Percentiles rank a stretch among this genome's conserved stretches.
Conservation (phyloP, 2,113 vertebrate genomes). For the Electrona antarctica region DNA sequence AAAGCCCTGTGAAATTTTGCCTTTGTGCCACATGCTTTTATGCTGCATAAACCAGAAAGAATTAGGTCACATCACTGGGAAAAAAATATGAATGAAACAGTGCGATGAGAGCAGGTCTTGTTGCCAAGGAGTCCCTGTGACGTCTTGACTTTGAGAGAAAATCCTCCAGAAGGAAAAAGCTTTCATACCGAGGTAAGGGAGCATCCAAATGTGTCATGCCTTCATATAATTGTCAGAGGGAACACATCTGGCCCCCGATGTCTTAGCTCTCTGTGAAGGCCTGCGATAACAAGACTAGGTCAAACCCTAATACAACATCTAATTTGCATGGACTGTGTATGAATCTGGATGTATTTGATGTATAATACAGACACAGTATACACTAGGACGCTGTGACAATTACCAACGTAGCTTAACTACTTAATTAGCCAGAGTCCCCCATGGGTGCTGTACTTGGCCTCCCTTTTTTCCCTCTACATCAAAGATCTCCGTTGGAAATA, state of each 20-base stretch:
- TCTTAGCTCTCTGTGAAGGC: constrained; percentile 1
- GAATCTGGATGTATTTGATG: no score
- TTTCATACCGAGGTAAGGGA: constrained; percentile 33
- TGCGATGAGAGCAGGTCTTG: constrained; percentile 41
- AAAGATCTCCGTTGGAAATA: no score
- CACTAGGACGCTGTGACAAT: no score
- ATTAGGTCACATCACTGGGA: constrained; percentile 59
- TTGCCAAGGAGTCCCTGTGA: constrained; percentile 64
- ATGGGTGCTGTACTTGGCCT: no score
- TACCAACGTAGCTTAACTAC: no score
- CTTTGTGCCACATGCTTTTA: constrained; percentile 64
- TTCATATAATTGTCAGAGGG: constrained; percentile 28
- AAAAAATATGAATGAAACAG: constrained; percentile 71
- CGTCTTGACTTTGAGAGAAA: constrained; percentile 35
- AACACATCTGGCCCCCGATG: constrained; percentile 33
- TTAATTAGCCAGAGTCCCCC: no score
- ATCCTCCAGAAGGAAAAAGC: constrained; percentile 26
- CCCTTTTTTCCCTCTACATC: no score
- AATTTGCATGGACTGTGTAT: no score
- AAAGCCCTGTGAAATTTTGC: constrained; percentile 66
- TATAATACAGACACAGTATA: no score
- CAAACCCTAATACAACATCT: no score
- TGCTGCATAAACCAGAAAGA: constrained; percentile 63
- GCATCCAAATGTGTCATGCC: constrained; percentile 14
- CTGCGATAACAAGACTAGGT: constrained; percentile 13